phyloP scores from a whole-genome alignment of 2,888 invertebrate genomes.

The Trachelus stipa region DNA sequence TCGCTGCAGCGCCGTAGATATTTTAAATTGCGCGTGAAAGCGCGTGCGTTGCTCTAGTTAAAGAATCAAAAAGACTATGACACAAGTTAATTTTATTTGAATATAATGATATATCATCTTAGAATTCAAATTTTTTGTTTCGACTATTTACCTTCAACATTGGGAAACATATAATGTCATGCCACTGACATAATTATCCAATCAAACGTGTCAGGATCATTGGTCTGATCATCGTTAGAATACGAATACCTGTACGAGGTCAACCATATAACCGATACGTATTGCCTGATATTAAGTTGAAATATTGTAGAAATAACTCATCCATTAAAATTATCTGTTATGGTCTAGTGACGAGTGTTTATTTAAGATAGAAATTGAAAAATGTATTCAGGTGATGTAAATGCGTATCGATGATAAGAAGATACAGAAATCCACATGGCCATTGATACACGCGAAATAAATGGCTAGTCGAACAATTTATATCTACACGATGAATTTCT shows the following conservation, averaged over 20 bases:
- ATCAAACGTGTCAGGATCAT: not conserved
- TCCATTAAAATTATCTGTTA: not conserved
- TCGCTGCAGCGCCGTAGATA: too few relatives aligned
- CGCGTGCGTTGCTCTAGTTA: not conserved
- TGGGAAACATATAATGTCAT: not conserved
- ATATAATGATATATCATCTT: not conserved
- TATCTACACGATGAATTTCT: not conserved
- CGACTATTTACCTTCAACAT: not conserved
- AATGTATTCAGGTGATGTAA: not conserved
- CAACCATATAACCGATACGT: not conserved
- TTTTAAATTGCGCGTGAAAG: too few relatives aligned
- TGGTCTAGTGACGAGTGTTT: not conserved
- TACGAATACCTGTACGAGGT: not conserved
- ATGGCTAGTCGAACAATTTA: not conserved
- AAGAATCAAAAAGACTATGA: not conserved
- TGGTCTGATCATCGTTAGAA: not conserved
- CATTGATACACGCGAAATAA: not conserved
- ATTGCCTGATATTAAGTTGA: not conserved
- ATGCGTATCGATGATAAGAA: not conserved
- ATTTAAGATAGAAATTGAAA: not conserved
- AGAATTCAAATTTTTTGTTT: not conserved
- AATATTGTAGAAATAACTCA: not conserved
- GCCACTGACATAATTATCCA: not conserved
- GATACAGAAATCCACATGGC: not conserved
- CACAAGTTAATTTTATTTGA: not conserved